Evolutionary conservation across 2,888 invertebrate species (phyloP).

Genomic region (Syrphus vitripennis): DNA sequence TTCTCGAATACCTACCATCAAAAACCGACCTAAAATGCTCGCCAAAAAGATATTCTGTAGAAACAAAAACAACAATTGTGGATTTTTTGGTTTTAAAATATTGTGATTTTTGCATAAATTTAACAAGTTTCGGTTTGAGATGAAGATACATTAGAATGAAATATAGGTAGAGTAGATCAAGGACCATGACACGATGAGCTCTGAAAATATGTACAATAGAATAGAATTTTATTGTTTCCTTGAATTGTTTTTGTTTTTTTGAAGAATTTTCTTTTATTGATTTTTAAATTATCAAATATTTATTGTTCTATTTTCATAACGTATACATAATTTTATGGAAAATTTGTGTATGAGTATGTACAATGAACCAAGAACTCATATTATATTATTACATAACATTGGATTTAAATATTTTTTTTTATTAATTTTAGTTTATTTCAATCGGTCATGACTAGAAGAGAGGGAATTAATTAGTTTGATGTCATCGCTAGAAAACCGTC

Average conservation of each 20-base stretch:
- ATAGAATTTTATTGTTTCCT: not conserved
- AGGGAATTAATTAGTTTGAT: no score
- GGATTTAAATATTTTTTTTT: no score
- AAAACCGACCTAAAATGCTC: not conserved
- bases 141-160: conserved; percentile 23
- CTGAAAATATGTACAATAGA: not conserved
- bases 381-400: no score
- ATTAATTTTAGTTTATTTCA: no score
- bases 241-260: not conserved
- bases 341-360: no score
- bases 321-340: no score
- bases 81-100: not conserved
- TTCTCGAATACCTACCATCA: not conserved
- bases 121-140: conserved; percentile 5
- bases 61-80: not conserved
- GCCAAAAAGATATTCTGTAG: not conserved
- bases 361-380: no score
- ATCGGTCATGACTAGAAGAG: no score
- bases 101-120: conserved; percentile 32
- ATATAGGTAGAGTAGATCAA: no score
- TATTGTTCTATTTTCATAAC: not conserved
- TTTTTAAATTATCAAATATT: not conserved
- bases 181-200: not conserved
- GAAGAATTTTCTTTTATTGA: not conserved
- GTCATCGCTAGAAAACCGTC: no score